Evolutionary conservation across 2,797 vertebrate genomes (phyloP).

Genomic region (Clarias pachynema): DNA sequence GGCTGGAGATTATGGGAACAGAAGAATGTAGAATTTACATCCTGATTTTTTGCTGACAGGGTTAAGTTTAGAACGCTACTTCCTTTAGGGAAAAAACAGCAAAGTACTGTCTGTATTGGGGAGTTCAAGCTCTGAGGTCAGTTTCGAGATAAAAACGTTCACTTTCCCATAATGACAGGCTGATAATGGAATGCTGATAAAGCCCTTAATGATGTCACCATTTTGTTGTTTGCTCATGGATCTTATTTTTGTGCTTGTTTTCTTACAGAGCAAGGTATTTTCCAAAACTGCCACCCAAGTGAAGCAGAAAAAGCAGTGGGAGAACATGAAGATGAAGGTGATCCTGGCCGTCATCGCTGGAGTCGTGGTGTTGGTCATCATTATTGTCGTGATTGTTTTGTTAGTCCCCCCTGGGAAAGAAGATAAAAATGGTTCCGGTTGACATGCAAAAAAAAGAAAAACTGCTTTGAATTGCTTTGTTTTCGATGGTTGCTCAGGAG

Average conservation of each 20-base stretch:
- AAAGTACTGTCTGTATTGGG: slow-evolving; percentile 41
- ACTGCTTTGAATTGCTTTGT: not conserved
- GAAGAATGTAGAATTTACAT: slow-evolving; percentile 78
- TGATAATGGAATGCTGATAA: not conserved
- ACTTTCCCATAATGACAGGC: not conserved
- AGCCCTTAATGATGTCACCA: not conserved
- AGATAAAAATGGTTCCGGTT: not conserved
- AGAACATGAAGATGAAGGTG: slow-evolving; percentile 71
- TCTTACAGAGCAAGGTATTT: slow-evolving; percentile 70
- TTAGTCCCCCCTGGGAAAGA: fast-evolving
- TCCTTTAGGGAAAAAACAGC: slow-evolving; percentile 72
- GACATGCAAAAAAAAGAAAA: not conserved
- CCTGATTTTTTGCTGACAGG: slow-evolving; percentile 75
- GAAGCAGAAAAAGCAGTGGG: slow-evolving; percentile 67
- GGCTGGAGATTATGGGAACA: slow-evolving; percentile 71
- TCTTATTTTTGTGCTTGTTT: not conserved
- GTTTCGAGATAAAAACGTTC: not conserved
- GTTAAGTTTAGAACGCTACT: slow-evolving; percentile 81
- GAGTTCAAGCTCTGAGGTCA: slow-evolving; percentile 62
- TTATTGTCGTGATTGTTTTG: not conserved
- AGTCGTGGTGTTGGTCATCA: slow-evolving; percentile 49
- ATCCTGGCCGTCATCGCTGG: slow-evolving; percentile 53
- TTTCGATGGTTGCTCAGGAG: not conserved
- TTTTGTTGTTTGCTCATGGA: not conserved
- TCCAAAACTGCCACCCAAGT: slow-evolving; percentile 69